Percentiles rank a stretch among this genome's conserved stretches.
Evolutionary conservation across 1,140 invertebrate species (phyloP).

Genomic region (Euschistus heros): DNA sequence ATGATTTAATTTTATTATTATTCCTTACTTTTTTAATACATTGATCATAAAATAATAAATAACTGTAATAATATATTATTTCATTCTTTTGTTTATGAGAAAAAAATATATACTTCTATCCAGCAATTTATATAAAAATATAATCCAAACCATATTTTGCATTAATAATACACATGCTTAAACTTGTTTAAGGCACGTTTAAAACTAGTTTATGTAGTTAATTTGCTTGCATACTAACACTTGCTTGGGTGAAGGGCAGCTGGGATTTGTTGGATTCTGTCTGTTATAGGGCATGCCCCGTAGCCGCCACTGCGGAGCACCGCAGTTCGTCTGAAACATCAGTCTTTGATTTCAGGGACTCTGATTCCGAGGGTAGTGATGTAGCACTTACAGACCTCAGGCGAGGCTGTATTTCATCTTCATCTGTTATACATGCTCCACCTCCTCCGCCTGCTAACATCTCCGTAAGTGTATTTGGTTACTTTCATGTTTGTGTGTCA

Average conservation of each 20-base stretch:
- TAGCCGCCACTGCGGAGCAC: slow-evolving; percentile 33
- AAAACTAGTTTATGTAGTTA: background rate
- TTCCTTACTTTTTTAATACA: no score
- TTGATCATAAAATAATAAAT: no score
- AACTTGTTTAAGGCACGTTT: no score
- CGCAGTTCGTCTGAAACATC: slow-evolving; percentile 50
- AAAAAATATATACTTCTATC: no score
- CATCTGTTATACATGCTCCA: slow-evolving; percentile 41
- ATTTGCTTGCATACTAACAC: background rate
- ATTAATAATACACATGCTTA: background rate
- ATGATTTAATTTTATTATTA: no score
- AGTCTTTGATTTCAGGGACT: slow-evolving; percentile 50
- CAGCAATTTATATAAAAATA: background rate
- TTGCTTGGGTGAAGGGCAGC: background rate
- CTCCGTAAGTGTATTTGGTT: slow-evolving; percentile 31
- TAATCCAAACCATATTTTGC: background rate
- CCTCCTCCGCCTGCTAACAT: slow-evolving; percentile 39
- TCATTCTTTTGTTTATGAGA: no score
- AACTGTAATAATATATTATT: no score
- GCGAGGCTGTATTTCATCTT: slow-evolving; percentile 29
- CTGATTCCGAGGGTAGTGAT: slow-evolving; percentile 43
- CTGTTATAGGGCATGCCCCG: slow-evolving; percentile 2
- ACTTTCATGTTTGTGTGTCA: background rate
- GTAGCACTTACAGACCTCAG: background rate
- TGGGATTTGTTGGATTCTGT: slow-evolving; percentile 6